These are phyloP conservation scores for Amphipyra tragopoginis DNA, from an alignment of 2,888 invertebrate genomes.

Conservation along the genomic window DNA sequence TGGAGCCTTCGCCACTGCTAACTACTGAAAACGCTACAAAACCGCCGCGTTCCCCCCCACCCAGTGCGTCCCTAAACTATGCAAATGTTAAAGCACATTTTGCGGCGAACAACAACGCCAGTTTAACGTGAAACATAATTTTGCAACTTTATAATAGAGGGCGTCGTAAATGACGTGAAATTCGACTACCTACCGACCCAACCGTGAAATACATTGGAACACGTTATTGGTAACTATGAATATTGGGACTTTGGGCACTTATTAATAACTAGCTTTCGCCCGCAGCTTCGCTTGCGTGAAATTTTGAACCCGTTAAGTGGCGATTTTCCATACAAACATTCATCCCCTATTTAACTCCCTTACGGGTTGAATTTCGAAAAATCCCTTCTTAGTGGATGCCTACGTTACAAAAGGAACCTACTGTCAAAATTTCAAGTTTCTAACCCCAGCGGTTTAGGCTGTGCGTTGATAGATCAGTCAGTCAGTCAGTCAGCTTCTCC, in stretches of 20 bases:
- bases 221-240: conserved; percentile 3
- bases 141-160: conserved; percentile 44
- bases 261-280: conserved; percentile 7
- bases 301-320: no score
- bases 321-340: no score
- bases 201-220: background rate
- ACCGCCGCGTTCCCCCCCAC: background rate
- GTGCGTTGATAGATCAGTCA: no score
- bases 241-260: conserved; percentile 20
- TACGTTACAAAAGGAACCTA: no score
- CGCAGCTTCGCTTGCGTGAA: no score
- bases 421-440: no score
- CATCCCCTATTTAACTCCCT: no score
- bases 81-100: conserved; percentile 35
- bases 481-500: no score
- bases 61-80: conserved; percentile 28
- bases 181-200: conserved; percentile 4
- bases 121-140: conserved; percentile 38
- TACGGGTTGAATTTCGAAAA: no score
- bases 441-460: no score
- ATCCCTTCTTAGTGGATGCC: no score
- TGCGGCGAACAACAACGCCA: conserved; percentile 7
- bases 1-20: no score
- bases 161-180: conserved; percentile 20
- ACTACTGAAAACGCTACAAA: conserved; percentile 25